A percentile compares a stretch with the other conserved stretches of the same genome.
These are phyloP conservation scores for Nebria ingens DNA, from an alignment of 1,140 invertebrate genomes.

Conservation along the genomic window DNA sequence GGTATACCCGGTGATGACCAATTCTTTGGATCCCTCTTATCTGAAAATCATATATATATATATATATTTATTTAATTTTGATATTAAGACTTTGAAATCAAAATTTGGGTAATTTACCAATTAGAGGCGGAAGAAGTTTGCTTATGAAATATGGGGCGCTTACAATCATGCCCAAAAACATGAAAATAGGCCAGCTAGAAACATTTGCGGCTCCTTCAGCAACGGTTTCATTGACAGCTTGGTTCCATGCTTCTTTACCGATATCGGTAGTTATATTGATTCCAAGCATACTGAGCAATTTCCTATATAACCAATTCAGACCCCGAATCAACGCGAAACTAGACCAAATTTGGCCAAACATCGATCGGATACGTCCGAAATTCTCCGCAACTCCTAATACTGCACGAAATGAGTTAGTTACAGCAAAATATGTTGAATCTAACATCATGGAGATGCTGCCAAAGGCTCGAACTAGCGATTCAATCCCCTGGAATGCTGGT, in stretches of 20 bases:
- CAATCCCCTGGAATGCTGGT: constrained; percentile 88
- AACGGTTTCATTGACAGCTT: constrained; percentile 40
- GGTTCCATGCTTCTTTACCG: constrained; percentile 41
- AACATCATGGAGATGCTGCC: constrained; percentile 92
- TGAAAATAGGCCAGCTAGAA: constrained; percentile 56
- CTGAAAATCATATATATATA: constrained; percentile 38
- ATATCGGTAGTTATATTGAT: constrained; percentile 30
- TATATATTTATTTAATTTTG: constrained; percentile 14
- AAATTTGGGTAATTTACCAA: constrained; percentile 21
- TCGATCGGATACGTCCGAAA: constrained; percentile 68
- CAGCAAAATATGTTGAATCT: constrained; percentile 89
- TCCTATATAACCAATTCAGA: constrained; percentile 68
- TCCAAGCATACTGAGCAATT: constrained; percentile 57
- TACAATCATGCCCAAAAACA: constrained; percentile 79
- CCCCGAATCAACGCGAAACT: constrained; percentile 70
- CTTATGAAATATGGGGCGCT: constrained; percentile 88
- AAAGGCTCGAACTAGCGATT: constrained; percentile 83
- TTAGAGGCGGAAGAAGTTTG: constrained; percentile 53
- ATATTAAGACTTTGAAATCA: constrained; percentile 6
- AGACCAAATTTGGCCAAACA: constrained; percentile 76
- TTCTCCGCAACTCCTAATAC: constrained; percentile 93
- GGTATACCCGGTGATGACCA: constrained; percentile 63
- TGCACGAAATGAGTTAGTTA: constrained; percentile 89
- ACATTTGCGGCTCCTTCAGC: constrained; percentile 32
- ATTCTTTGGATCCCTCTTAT: constrained; percentile 44